Evolutionary conservation across 2,113 vertebrate genomes (phyloP).

Genomic region (Sapayoa aenigma): DNA sequence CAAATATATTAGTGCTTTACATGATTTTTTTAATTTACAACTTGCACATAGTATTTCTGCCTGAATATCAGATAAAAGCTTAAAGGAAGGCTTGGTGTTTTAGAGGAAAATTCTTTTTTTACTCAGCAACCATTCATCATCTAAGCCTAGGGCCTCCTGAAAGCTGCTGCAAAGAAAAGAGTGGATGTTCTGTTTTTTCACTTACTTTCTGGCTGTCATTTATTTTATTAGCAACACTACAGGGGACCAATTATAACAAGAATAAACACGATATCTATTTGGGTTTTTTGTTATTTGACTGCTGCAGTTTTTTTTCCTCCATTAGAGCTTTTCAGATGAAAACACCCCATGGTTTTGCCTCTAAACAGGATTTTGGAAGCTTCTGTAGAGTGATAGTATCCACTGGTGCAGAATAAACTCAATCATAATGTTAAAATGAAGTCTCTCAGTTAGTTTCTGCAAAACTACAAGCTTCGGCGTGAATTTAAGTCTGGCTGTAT

Average conservation of each 20-base stretch:
- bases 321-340: neutral
- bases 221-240: constrained; percentile 50
- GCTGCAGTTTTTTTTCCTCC: neutral
- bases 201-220: constrained; percentile 16
- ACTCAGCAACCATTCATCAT: neutral
- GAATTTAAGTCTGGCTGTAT: neutral
- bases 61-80: neutral
- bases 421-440: constrained; percentile 19
- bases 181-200: neutral
- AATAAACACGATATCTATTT: constrained; percentile 49
- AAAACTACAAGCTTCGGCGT: neutral
- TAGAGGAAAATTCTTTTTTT: constrained; percentile 14
- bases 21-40: neutral
- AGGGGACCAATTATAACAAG: constrained; percentile 31
- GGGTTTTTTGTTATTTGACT: constrained; percentile 18
- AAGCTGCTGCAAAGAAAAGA: constrained; percentile 4
- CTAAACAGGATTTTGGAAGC: neutral
- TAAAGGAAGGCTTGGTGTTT: constrained; percentile 1
- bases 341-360: constrained; percentile 15
- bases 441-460: neutral
- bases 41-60: neutral
- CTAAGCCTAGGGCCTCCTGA: neutral
- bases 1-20: neutral
- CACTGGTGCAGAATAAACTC: constrained; percentile 25
- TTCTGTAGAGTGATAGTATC: neutral